These are phyloP conservation scores for Chinchilla lanigera DNA, from an alignment of 2,113 vertebrate species.

Conservation along the genomic window DNA sequence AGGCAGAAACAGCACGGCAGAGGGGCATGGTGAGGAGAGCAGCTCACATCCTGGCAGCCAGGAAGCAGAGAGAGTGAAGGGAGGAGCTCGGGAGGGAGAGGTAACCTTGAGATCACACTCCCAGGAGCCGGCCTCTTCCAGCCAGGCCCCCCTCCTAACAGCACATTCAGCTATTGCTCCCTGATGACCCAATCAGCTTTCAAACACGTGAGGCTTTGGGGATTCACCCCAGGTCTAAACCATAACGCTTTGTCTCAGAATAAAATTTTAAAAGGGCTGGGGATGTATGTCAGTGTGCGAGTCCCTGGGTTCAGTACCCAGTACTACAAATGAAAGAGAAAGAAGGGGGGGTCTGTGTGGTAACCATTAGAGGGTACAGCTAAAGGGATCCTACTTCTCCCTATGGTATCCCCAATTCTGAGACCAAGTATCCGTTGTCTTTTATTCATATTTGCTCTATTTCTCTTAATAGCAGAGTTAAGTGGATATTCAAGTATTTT, in stretches of 20 bases:
- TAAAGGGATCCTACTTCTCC: not conserved
- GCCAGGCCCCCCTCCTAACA: not conserved
- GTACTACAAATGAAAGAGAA: not conserved
- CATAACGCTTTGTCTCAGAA: not conserved
- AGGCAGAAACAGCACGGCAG: not conserved
- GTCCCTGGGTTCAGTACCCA: not conserved
- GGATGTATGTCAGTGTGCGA: not conserved
- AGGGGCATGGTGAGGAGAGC: no score
- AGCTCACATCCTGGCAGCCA: not conserved
- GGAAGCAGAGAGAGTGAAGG: not conserved
- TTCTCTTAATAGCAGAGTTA: constrained; percentile 37
- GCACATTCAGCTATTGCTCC: not conserved
- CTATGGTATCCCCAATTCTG: not conserved
- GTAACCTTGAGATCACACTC: not conserved
- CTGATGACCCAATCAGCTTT: not conserved
- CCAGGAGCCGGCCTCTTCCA: not conserved
- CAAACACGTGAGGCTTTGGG: not conserved
- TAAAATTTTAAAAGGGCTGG: not conserved
- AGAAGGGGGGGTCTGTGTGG: not conserved
- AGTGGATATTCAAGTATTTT: not conserved
- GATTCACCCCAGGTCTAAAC: not conserved
- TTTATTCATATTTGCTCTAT: constrained; percentile 19
- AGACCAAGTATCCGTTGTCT: constrained; percentile 17
- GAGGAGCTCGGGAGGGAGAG: not conserved
- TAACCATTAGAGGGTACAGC: not conserved